Base-by-base conservation (phyloP, 2,888 invertebrate genomes). In the Dynastes maya region DNA sequence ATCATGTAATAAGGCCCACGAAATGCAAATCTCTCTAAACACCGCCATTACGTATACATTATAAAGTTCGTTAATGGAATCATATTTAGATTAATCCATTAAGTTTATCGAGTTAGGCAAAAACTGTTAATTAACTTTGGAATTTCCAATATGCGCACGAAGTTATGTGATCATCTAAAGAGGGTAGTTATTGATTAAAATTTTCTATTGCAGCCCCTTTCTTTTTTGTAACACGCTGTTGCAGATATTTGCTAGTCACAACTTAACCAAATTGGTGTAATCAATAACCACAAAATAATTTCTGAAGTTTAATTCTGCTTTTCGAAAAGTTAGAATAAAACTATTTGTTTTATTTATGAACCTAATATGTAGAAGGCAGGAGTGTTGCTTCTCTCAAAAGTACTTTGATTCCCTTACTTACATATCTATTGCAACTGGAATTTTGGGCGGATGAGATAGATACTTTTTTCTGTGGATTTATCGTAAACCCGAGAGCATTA, bases 71-170 rank as follows among this genome's bases (percentile, higher is more conserved):
- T 11, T 29, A 53, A 51, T 70, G 53, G 29, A 70, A 51, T 53
- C 53, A 32, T 53, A 53, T 70, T 70, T 40, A 67, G 53, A 70
- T 67, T 67, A 67, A 70, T 70, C 32, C 27, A 70, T 70, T 53
- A 70, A 70, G 53, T 70, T 70, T 70, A 53, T 32, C 11, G 51
- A 37, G n/a, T 55, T 4, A n/a, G 13, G n/a, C 53, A 70, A 53
- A 70, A 53, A 53, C 27, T 70, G 45, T 67, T 67, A 32, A 53
- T 67, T 67, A 40, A 67, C 40, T 22, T 67, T 67, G 9, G 49
- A 45, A 45, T 67, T 45, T 45, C 40, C 67, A 67, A 67, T 40
- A 53, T 70, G 51, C 53, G 32, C n/a, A 9, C 32, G 13, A 70
- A 29, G 70, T 55, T 55, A 53, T 32, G 45, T 22, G 37, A 51